A percentile compares a stretch with the other conserved stretches of the same genome.
phyloP scores from a whole-genome alignment of 2,797 vertebrate genomes.

The Arrhamphus sclerolepis region DNA sequence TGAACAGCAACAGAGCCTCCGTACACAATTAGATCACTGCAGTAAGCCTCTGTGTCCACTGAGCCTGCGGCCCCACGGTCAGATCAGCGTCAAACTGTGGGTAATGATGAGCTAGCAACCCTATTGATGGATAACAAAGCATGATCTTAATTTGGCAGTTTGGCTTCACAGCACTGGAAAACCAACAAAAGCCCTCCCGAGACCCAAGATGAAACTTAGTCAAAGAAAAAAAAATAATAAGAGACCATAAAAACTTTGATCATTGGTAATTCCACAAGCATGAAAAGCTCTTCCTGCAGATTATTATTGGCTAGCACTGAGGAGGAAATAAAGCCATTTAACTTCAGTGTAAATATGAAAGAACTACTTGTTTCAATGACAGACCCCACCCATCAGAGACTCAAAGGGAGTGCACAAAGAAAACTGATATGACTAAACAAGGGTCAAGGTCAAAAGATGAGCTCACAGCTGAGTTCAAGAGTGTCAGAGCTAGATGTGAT shows the following conservation, averaged over 20 bases:
- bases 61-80: conserved; percentile 3
- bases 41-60: conserved; percentile 60
- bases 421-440: conserved; percentile 39
- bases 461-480: not conserved
- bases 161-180: not conserved
- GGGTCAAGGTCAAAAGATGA: conserved; percentile 34
- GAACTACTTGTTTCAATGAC: no score
- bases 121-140: not conserved
- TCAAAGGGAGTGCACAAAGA: not conserved
- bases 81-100: conserved; percentile 11
- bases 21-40: conserved; percentile 71
- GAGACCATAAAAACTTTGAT: not conserved
- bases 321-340: no score
- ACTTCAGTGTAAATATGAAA: no score
- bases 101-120: not conserved
- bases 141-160: not conserved
- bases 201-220: not conserved
- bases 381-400: not conserved
- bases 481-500: conserved; percentile 6
- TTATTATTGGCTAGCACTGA: no score
- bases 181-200: not conserved
- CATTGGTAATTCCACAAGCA: not conserved
- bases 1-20: conserved; percentile 52
- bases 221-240: not conserved
- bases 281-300: not conserved